Evolutionary conservation across 2,888 invertebrate species (phyloP), one percentile per base, ranked within the genome.

Genomic region (Elmis aenea): DNA sequence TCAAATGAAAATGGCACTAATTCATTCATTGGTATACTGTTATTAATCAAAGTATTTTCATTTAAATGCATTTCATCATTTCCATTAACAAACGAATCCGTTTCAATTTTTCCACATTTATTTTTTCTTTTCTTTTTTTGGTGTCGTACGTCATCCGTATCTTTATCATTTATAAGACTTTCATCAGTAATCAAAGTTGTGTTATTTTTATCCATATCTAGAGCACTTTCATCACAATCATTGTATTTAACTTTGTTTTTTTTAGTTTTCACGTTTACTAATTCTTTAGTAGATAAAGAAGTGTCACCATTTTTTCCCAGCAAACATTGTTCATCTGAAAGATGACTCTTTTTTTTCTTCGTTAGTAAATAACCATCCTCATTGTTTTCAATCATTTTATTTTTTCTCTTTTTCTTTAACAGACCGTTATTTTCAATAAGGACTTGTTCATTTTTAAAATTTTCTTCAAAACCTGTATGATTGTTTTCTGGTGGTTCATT

Each of bases 1-100:
- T 54, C 44, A 18, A 26, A 51, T 18, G 14, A 18, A 2, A 11
- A 29, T 10, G 8, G 29, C 13, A n/a, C n/a, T 21, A 10, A 10
- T 9, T 6, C 5, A 9, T 29, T 20, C 13, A 9, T 20, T 29
- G 26, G 6, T 8, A n/a, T n/a, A n/a, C n/a, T n/a, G n/a, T n/a
- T n/a, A n/a, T n/a, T n/a, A 18, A 18, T 18, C 5, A 18, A 8
- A 18, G 18, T 26, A 5, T 11, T 26, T 26, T 26, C 26, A 26
- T 13, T 2, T 6, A 13, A 1, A 13, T 11, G 13, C 2, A 9
- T 11, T 13, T 26, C n/a, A n/a, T n/a, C n/a, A n/a, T n/a, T n/a
- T n/a, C n/a, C n/a, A n/a, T n/a, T n/a, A n/a, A n/a, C 26, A 8
- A 18, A 6, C 18, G 8, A 18, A 18, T 18, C 8, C 8, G 18